Evolutionary conservation across 2,888 invertebrate species (phyloP).

Genomic region (Dynastes tityus): DNA sequence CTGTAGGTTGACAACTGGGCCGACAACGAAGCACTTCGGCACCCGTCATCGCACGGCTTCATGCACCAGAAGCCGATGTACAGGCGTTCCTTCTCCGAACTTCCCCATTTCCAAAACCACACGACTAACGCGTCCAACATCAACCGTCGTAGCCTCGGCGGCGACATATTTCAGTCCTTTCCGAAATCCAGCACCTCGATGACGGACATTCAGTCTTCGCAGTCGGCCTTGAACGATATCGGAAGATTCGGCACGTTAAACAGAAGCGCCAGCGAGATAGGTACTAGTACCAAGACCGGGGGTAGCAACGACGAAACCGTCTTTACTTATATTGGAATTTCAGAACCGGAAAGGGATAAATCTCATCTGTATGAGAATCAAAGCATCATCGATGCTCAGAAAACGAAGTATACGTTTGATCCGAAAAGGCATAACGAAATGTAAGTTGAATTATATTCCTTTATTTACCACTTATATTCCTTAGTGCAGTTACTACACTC

Average conservation of each 20-base stretch:
- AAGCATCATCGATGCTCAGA: conserved; percentile 65
- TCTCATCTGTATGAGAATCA: conserved; percentile 68
- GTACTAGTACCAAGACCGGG: conserved; percentile 52
- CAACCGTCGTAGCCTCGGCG: conserved; percentile 67
- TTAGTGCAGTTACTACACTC: no score
- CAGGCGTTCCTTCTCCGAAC: conserved; percentile 70
- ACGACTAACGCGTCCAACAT: conserved; percentile 57
- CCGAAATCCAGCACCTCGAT: conserved; percentile 69
- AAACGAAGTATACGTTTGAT: conserved; percentile 62
- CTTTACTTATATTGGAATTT: conserved; percentile 69
- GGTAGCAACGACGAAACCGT: conserved; percentile 60
- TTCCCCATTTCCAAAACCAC: conserved; percentile 62
- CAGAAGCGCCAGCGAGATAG: conserved; percentile 65
- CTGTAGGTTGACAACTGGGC: conserved; percentile 69
- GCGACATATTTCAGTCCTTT: conserved; percentile 63
- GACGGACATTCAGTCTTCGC: conserved; percentile 68
- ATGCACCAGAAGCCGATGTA: conserved; percentile 68
- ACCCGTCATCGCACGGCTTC: conserved; percentile 58
- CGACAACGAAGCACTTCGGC: conserved; percentile 68
- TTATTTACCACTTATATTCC: conserved; percentile 4
- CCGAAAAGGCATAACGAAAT: conserved; percentile 65
- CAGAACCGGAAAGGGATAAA: conserved; percentile 65
- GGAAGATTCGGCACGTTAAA: conserved; percentile 61
- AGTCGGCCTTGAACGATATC: conserved; percentile 57
- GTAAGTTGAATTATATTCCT: conserved; percentile 59